Evolutionary conservation across 2,113 vertebrate species (phyloP), one percentile per base, ranked within the genome.

Genomic region (Apeltes quadracus): DNA sequence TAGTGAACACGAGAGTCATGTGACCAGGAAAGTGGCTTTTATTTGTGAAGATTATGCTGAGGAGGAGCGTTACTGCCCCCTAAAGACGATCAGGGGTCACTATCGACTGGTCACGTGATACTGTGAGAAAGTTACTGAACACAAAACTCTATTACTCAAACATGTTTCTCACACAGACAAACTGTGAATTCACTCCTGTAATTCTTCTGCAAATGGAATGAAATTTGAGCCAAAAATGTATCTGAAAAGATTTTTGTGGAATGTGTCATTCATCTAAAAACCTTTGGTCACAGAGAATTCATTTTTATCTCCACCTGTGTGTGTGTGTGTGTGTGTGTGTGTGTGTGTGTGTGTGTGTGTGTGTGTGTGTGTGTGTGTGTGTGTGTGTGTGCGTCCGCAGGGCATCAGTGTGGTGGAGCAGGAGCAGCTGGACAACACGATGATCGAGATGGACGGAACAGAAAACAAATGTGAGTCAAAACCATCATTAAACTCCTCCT

Each of bases 371-470:
- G 44, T 48, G 8, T 48, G 20, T n/a, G 4, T 5, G 20, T n/a
- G 44, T 48, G 44, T 8, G 44, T n/a, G 2, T 48, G 20, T n/a
- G 4, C 9, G 18, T 22, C 9, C 7, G 25, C 84, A 98, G 97
- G 97, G 94, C 55, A 81, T 97, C 82, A 96, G 94, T 4, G 97
- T 98, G 50, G 92, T 93, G 83, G 96, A 98, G 66, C 97, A 98
- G 87, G 97, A 98, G 92, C 96, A 97, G 88, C 84, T 98, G 76
- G 97, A 98, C 92, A 97, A 95, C 64, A 72, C 92, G 84, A 98
- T 98, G 96, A 92, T 98, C 16, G 94, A 96, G 87, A 87, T 98
- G 95, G 97, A 98, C 0, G 96, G 97, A 63, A 98, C 97, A 4
- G 97, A 98, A 86, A 98, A 98, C 85, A 98, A 98, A 94, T 98